Evolutionary conservation across 2,797 vertebrate species (phyloP).

Genomic region (Anguilla anguilla): DNA sequence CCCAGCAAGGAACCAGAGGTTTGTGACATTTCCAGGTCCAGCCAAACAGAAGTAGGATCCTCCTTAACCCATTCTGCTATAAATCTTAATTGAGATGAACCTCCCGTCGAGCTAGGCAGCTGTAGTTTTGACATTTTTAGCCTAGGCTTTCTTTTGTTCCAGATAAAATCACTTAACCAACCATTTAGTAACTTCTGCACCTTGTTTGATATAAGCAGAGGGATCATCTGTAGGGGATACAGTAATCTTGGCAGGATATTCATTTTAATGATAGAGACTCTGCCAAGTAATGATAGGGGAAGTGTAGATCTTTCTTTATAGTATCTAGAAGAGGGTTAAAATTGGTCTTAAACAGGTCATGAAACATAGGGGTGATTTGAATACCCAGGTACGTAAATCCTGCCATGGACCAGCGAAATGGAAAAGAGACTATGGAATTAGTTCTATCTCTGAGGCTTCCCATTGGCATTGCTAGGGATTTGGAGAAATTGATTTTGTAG

Average conservation of each 20-base stretch:
- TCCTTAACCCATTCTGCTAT: neutral
- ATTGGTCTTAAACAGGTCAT: too few relatives aligned
- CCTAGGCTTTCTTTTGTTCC: neutral
- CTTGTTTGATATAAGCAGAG: neutral
- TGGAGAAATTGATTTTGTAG: too few relatives aligned
- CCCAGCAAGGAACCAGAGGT: neutral
- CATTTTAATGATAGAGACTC: too few relatives aligned
- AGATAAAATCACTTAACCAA: neutral
- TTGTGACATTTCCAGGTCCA: neutral
- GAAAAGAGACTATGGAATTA: too few relatives aligned
- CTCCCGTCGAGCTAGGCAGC: neutral
- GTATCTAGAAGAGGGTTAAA: neutral
- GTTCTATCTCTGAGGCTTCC: too few relatives aligned
- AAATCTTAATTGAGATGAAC: neutral
- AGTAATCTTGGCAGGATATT: neutral
- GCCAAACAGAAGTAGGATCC: too few relatives aligned
- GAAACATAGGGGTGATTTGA: too few relatives aligned
- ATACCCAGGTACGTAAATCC: too few relatives aligned
- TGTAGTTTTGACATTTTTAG: neutral
- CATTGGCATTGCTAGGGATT: too few relatives aligned
- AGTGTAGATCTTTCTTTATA: neutral
- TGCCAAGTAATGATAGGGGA: too few relatives aligned
- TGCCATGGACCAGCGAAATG: too few relatives aligned
- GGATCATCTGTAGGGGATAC: neutral
- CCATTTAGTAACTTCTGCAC: neutral